phyloP scores from a whole-genome alignment of 2,113 vertebrate species.

The Ariopsis seemanni region DNA sequence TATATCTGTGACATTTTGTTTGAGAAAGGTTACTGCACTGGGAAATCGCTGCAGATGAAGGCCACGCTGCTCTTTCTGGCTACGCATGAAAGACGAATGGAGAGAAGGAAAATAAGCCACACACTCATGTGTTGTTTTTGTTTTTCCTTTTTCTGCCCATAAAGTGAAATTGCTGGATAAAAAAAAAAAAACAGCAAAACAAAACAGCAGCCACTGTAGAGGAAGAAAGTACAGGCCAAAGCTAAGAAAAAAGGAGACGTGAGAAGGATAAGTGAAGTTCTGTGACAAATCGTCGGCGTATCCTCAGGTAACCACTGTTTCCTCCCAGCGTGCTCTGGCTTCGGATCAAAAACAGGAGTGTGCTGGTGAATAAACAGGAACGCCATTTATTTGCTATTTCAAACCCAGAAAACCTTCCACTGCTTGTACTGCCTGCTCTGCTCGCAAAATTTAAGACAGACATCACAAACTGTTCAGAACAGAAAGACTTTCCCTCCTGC shows the following conservation, averaged over 20 bases:
- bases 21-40: background rate
- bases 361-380: constrained; percentile 33
- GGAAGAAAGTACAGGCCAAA: constrained; percentile 22
- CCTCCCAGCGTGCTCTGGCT: constrained; percentile 28
- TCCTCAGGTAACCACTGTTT: constrained; percentile 15
- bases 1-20: background rate
- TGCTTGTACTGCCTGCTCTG: background rate
- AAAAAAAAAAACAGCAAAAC: no score
- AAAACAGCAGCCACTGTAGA: constrained; percentile 32
- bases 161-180: constrained; percentile 42
- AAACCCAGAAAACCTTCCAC: constrained; percentile 33
- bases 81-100: background rate
- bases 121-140: constrained; percentile 25
- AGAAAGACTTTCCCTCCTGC: constrained; percentile 1
- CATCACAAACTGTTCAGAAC: constrained; percentile 7
- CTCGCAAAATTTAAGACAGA: background rate
- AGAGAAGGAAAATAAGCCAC: constrained; percentile 6
- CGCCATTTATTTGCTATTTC: constrained; percentile 28
- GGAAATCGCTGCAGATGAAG: background rate
- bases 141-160: constrained; percentile 25
- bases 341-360: constrained; percentile 10
- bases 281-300: constrained; percentile 23
- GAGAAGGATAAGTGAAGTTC: constrained; percentile 31
- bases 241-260: background rate
- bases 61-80: background rate